Base-by-base conservation (phyloP, 1,140 invertebrate species). In the Pinna nobilis region DNA sequence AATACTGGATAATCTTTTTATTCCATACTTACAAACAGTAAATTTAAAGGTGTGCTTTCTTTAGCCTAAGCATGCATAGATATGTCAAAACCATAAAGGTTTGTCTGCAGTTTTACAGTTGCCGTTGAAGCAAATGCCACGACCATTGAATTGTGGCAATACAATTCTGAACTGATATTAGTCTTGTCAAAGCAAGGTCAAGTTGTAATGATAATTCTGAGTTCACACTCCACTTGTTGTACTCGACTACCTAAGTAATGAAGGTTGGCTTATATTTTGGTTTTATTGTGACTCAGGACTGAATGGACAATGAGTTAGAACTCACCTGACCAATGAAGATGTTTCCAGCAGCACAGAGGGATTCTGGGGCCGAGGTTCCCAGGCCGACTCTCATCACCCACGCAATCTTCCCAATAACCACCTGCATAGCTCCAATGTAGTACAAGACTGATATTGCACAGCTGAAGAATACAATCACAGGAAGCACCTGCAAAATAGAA, bases 241-340 rank as follows among this genome's bases (percentile, higher is more conserved):
- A 50, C 3, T 37, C 11, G 53, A 18, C 2, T 65, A 28, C 33
- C 59, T 64, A 53, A 39, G 60, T 30, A 1, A 3, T 50, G 49
- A 20, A 20, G n/a, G n/a, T 50, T 50, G 25, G 25, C 5, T 20
- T 50, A n/a, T 47, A 0, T 9, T 18, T 18, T 15, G 15, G 20
- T 47, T 20, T 18, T 3, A 47, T 3, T 47, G 20, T 47, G 15
- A 15, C 44, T 20, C 20, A 18, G 20, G 3, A 18, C 7, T 47
- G 0, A 60, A 59, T 33, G n/a, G 9, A 6, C 33, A 0, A 60
- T 37, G 20, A 3, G 6, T 15, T 6, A 1, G 30, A 33, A 53
- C 77, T 72, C 68, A 87, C 86, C 79, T 81, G 80, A 9, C 87
- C 87, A 37, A 89, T 80, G 61, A 89, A 89, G 28, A 89, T 88